phyloP scores from a whole-genome alignment of 2,797 vertebrate species.

The Mallotus villosus region DNA sequence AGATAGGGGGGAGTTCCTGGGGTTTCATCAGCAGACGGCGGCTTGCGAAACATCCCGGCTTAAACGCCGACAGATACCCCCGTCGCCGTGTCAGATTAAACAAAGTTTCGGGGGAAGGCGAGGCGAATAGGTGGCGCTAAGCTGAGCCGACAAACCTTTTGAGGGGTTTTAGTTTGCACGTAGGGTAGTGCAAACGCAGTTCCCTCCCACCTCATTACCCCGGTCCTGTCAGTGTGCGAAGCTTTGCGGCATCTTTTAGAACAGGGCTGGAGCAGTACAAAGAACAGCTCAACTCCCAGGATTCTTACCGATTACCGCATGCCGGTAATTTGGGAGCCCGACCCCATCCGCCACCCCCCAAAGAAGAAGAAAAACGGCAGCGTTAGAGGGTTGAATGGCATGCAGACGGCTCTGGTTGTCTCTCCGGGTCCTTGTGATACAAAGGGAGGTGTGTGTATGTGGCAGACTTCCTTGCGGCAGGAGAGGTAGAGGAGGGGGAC shows the following conservation, averaged over 20 bases:
- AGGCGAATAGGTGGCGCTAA: not conserved
- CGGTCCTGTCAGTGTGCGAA: not conserved
- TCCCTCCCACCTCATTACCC: no score
- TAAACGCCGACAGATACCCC: conserved; percentile 1
- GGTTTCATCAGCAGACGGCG: not conserved
- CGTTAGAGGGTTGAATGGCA: no score
- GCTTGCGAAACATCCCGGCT: conserved; percentile 3
- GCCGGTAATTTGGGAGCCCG: no score
- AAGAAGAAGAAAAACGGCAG: not conserved
- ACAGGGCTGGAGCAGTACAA: no score
- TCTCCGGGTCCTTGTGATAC: no score
- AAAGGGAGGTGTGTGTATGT: no score
- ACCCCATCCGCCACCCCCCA: not conserved
- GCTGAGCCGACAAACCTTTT: conserved; percentile 3
- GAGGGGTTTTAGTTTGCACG: not conserved
- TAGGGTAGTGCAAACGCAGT: not conserved
- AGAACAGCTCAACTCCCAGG: no score
- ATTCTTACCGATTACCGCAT: no score
- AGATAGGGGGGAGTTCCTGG: conserved; percentile 10
- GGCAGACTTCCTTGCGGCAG: no score
- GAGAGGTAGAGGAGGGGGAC: no score
- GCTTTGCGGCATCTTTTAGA: not conserved
- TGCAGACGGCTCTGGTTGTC: no score
- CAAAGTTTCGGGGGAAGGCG: not conserved
- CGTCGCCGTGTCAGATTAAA: conserved; percentile 6